These are phyloP conservation scores for Alces alces DNA, from an alignment of 2,113 vertebrate genomes.

Conservation along the genomic window DNA sequence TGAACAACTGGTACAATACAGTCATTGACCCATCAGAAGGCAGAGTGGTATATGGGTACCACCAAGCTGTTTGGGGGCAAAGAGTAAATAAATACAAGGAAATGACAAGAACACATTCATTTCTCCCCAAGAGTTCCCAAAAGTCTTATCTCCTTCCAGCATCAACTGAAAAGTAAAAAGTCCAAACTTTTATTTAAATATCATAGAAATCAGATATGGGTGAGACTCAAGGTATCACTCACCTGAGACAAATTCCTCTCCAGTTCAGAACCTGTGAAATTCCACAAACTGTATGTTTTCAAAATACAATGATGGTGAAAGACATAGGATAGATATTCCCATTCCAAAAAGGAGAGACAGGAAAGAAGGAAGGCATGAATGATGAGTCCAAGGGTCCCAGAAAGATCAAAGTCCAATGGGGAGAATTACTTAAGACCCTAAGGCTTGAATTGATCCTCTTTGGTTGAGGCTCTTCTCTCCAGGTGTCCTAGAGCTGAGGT, in stretches of 20 bases:
- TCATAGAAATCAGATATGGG: neutral
- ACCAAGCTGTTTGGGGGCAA: neutral
- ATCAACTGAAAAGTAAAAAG: neutral
- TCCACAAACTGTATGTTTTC: neutral
- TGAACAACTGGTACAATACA: neutral
- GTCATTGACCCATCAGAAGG: neutral
- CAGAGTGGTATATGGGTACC: accelerated
- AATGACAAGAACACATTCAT: neutral
- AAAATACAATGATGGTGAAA: neutral
- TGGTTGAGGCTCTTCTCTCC: neutral
- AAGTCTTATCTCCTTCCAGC: neutral
- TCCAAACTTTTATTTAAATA: neutral
- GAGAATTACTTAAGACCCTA: neutral
- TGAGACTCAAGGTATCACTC: neutral
- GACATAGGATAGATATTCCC: neutral
- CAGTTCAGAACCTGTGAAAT: neutral
- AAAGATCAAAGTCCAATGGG: neutral
- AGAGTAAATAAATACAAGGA: neutral
- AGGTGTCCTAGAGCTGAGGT: neutral
- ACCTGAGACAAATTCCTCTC: neutral
- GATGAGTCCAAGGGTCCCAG: neutral
- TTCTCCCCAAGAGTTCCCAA: neutral
- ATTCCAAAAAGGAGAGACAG: neutral
- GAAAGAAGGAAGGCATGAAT: neutral
- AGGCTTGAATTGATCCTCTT: neutral